Conservation (phyloP, 1,140 invertebrate genomes). For the Coenobita brevimanus region DNA sequence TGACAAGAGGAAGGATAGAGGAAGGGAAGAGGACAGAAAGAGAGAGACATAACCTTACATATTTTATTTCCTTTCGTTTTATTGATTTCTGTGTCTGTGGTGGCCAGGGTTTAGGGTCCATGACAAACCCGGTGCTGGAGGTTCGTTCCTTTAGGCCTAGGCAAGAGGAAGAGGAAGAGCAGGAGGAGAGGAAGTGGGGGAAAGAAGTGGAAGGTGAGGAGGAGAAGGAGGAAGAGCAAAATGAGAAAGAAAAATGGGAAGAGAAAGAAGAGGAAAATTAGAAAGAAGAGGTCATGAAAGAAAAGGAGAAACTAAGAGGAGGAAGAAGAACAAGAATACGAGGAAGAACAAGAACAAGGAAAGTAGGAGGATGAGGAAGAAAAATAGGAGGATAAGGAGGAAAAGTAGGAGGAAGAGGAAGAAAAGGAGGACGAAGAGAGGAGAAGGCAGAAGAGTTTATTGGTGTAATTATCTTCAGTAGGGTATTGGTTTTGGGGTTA, state of each 20-base stretch:
- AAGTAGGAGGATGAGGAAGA: neutral
- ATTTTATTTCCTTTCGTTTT: neutral
- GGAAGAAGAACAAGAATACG: neutral
- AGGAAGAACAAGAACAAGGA: neutral
- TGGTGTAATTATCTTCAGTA: slow-evolving; percentile 52
- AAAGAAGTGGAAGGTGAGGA: neutral
- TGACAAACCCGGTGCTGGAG: neutral
- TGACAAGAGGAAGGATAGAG: too few relatives aligned
- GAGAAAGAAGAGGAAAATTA: neutral
- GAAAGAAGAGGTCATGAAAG: neutral
- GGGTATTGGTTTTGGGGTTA: slow-evolving; percentile 37
- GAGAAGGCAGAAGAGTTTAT: slow-evolving; percentile 32
- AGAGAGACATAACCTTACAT: too few relatives aligned
- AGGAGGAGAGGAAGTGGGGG: neutral
- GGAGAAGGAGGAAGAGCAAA: neutral
- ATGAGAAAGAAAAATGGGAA: neutral
- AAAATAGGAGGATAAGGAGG: neutral
- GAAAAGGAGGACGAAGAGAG: neutral
- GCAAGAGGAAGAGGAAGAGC: too few relatives aligned
- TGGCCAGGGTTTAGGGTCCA: neutral
- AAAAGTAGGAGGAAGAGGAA: neutral
- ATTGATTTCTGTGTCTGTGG: neutral
- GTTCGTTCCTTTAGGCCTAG: slow-evolving; percentile 15
- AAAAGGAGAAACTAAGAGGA: neutral
- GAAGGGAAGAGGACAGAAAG: too few relatives aligned